These are phyloP conservation scores for Bursaphelenchus okinawaensis DNA, from an alignment of 2,888 invertebrate species.

Conservation along the genomic window DNA sequence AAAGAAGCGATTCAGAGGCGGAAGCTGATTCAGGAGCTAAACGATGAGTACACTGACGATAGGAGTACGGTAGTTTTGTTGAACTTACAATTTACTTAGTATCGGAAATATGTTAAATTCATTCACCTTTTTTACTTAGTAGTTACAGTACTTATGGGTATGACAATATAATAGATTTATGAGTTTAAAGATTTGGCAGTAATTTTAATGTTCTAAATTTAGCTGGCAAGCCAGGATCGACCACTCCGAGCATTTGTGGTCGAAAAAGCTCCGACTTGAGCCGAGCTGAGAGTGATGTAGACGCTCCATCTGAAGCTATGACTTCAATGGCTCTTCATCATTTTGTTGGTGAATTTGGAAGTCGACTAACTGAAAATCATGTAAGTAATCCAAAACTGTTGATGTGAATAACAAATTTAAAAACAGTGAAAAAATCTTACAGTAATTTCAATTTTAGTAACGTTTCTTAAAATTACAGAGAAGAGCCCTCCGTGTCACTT, in stretches of 20 bases:
- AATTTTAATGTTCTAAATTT: background rate
- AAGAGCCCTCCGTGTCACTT: slow-evolving; percentile 46
- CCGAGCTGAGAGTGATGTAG: slow-evolving; percentile 9
- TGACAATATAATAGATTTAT: no score
- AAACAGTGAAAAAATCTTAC: no score
- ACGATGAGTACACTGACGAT: slow-evolving; percentile 40
- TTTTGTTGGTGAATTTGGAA: slow-evolving; percentile 23
- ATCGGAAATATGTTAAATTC: slow-evolving; percentile 4
- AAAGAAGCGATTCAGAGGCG: slow-evolving; percentile 51
- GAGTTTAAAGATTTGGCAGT: no score
- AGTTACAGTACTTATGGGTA: no score
- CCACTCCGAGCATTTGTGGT: slow-evolving; percentile 4
- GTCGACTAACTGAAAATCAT: slow-evolving; percentile 18
- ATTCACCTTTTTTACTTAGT: background rate
- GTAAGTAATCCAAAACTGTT: slow-evolving; percentile 2
- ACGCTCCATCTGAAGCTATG: background rate
- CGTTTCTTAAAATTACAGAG: slow-evolving; percentile 28
- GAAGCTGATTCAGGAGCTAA: slow-evolving; percentile 50
- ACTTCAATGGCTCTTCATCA: slow-evolving; percentile 16
- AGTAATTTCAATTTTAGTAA: background rate
- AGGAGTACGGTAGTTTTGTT: background rate
- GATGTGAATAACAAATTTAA: no score
- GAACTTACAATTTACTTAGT: background rate
- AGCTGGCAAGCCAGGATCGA: slow-evolving; percentile 15
- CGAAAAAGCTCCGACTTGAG: slow-evolving; percentile 4